Conservation (phyloP, 2,888 invertebrate genomes). For the Axea sp. region DNA sequence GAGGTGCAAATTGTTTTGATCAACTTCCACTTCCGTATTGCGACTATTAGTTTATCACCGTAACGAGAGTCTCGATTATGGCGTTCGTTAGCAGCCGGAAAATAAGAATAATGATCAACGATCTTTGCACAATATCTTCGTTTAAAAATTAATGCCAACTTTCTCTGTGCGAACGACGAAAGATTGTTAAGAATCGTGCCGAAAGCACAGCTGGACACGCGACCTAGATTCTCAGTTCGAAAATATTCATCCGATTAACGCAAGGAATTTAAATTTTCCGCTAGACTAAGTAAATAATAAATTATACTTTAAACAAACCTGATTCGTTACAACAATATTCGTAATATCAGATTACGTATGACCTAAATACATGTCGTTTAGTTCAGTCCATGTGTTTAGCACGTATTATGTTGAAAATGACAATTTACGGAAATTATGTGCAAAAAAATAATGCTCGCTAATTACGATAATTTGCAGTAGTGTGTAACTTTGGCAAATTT, state of each 20-base stretch:
- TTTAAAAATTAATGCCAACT: conserved; percentile 18
- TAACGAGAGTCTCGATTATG: conserved; percentile 59
- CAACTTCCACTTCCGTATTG: conserved; percentile 70
- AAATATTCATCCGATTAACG: conserved; percentile 2
- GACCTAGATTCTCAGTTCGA: conserved; percentile 33
- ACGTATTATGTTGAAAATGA: conserved; percentile 26
- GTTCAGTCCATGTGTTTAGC: conserved; percentile 3
- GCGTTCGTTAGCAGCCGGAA: conserved; percentile 59
- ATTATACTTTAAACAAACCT: conserved; percentile 24
- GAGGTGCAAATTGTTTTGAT: conserved; percentile 73
- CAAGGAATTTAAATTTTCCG: conserved; percentile 6
- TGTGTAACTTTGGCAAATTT: background rate
- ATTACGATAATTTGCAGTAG: background rate
- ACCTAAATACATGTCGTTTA: conserved; percentile 29
- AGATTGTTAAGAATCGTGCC: background rate
- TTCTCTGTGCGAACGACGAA: conserved; percentile 10
- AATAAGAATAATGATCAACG: conserved; percentile 57
- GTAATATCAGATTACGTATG: conserved; percentile 33
- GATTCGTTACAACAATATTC: conserved; percentile 2
- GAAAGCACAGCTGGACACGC: conserved; percentile 8
- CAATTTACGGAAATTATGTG: conserved; percentile 15
- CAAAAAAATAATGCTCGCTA: conserved; percentile 20
- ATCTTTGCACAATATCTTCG: conserved; percentile 41
- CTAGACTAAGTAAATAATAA: conserved; percentile 17
- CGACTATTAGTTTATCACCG: conserved; percentile 52